These are phyloP conservation scores for Scopus umbretta DNA, from an alignment of 2,113 vertebrate genomes.

Conservation along the genomic window DNA sequence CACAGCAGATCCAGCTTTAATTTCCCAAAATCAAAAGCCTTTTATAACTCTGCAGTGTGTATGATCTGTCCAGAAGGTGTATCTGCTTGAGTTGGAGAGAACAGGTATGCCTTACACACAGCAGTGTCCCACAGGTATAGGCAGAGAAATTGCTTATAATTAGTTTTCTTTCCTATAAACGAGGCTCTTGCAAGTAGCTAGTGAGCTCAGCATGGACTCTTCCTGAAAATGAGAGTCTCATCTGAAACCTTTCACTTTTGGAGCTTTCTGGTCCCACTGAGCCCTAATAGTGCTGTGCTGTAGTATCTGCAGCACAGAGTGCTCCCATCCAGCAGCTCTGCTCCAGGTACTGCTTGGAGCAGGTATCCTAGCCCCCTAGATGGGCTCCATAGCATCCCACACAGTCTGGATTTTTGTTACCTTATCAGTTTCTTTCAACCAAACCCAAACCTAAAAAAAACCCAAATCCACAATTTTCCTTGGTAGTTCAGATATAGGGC, in stretches of 20 bases:
- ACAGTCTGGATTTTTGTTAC: neutral
- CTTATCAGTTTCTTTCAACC: no score
- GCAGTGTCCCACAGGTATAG: accelerated
- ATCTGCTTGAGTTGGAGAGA: neutral
- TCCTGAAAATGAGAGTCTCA: neutral
- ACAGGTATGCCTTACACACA: neutral
- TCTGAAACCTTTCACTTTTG: neutral
- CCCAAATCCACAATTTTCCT: no score
- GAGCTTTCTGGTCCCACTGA: neutral
- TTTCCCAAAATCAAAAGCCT: neutral
- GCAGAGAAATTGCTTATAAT: neutral
- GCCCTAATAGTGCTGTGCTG: neutral
- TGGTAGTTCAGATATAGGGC: neutral
- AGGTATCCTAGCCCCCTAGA: neutral
- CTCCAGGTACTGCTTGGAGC: neutral
- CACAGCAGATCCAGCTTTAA: neutral
- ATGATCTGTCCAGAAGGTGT: neutral
- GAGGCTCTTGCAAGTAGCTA: neutral
- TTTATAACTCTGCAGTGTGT: neutral
- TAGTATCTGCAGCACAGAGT: neutral
- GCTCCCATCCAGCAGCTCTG: neutral
- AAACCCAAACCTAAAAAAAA: no score
- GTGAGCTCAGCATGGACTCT: neutral
- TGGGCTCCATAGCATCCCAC: neutral
- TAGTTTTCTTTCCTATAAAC: neutral